These are phyloP conservation scores for Hormaphis cornu DNA, from an alignment of 1,140 invertebrate species.

Conservation along the genomic window DNA sequence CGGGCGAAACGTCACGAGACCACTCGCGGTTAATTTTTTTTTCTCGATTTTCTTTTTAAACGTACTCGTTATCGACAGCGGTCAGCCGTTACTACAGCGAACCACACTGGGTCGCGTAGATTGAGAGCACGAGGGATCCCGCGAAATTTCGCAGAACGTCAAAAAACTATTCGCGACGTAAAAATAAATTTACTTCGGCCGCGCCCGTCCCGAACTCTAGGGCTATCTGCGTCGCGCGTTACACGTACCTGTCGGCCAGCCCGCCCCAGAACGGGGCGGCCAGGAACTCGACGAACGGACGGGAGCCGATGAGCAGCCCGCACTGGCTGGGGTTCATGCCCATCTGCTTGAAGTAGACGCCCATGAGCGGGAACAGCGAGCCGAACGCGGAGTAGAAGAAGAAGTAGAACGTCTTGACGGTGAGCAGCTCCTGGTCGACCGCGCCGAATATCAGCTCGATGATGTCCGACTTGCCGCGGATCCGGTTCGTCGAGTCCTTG, in stretches of 20 bases:
- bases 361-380: constrained; percentile 93
- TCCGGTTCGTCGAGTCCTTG: constrained; percentile 80
- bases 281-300: constrained; percentile 96
- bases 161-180: too few species aligned
- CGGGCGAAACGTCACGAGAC: too few species aligned
- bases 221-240: not conserved
- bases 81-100: too few species aligned
- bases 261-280: constrained; percentile 96
- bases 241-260: constrained; percentile 70
- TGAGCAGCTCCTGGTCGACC: constrained; percentile 78
- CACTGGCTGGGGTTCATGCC: constrained; percentile 95
- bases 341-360: constrained; percentile 97
- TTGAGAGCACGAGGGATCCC: too few species aligned
- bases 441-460: constrained; percentile 72
- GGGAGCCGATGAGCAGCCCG: constrained; percentile 79
- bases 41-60: too few species aligned
- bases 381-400: constrained; percentile 99
- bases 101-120: too few species aligned
- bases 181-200: too few species aligned
- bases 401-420: constrained; percentile 96
- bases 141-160: too few species aligned
- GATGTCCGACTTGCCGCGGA: constrained; percentile 71
- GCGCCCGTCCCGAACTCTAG: too few species aligned
- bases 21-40: too few species aligned
- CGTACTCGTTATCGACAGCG: too few species aligned